These are phyloP conservation scores for Samia ricini DNA, from an alignment of 1,140 invertebrate species.

Conservation along the genomic window DNA sequence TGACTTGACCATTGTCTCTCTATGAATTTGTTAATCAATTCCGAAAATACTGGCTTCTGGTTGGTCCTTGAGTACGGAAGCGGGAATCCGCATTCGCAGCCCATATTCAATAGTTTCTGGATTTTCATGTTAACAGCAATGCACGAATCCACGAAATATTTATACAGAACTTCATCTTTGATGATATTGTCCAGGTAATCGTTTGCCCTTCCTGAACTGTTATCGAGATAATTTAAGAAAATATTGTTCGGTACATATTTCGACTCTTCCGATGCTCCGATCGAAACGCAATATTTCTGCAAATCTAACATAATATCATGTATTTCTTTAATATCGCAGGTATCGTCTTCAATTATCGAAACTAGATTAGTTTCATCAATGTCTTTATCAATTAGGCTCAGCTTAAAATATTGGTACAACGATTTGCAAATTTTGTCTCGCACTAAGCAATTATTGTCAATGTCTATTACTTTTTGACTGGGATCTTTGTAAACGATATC, in stretches of 20 bases:
- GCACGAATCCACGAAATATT: conserved; percentile 73
- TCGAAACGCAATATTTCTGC: conserved; percentile 60
- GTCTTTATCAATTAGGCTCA: conserved; percentile 64
- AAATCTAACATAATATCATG: conserved; percentile 61
- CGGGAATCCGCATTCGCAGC: conserved; percentile 72
- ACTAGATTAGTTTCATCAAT: conserved; percentile 62
- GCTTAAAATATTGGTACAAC: conserved; percentile 67
- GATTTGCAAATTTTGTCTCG: conserved; percentile 55
- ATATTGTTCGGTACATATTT: conserved; percentile 64
- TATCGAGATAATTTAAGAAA: conserved; percentile 68
- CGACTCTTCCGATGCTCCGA: conserved; percentile 57
- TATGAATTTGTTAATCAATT: conserved; percentile 70
- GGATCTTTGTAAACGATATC: conserved; percentile 69
- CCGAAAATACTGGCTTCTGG: conserved; percentile 62
- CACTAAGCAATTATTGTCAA: conserved; percentile 58
- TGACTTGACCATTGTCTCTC: conserved; percentile 69
- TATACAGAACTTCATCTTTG: conserved; percentile 61
- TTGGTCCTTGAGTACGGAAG: conserved; percentile 61
- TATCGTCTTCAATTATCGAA: conserved; percentile 54
- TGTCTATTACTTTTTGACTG: conserved; percentile 64
- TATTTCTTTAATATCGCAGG: conserved; percentile 71
- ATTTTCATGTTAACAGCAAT: conserved; percentile 68
- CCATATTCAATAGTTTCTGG: conserved; percentile 53
- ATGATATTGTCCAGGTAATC: conserved; percentile 57
- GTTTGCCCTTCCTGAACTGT: conserved; percentile 35